Conservation (phyloP, 2,797 vertebrate genomes). For the Emydoidea blandingii region DNA sequence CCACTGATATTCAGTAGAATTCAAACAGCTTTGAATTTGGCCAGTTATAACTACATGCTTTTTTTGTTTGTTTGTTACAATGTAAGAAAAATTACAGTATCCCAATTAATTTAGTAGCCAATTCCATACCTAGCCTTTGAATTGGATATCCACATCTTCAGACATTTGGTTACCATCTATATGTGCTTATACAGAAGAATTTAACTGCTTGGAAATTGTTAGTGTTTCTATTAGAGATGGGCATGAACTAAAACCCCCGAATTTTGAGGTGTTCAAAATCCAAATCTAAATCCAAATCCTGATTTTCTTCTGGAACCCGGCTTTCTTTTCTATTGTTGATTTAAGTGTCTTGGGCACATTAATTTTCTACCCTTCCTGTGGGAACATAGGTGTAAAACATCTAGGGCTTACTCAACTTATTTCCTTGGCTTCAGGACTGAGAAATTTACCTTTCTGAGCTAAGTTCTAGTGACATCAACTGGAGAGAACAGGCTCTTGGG, state of each 20-base stretch:
- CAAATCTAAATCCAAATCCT: neutral
- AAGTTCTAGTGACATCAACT: neutral
- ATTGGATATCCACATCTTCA: neutral
- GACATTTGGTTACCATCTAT: neutral
- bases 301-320: neutral
- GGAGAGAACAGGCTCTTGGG: neutral
- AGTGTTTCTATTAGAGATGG: neutral
- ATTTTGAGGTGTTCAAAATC: neutral
- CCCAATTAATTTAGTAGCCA: neutral
- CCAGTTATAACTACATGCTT: neutral
- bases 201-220: neutral
- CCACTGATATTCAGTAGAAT: neutral
- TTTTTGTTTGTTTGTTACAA: neutral
- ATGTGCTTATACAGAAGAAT: neutral
- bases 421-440: neutral
- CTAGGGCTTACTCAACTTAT: neutral
- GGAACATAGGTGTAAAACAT: neutral
- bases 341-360: neutral
- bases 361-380: neutral
- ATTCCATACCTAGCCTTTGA: neutral
- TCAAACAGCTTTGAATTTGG: neutral
- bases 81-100: neutral
- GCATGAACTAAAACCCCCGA: neutral
- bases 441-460: neutral
- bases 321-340: neutral